A percentile compares a stretch with the other conserved stretches of the same genome.
Evolutionary conservation across 1,140 invertebrate genomes (phyloP).

Genomic region (Diachasma alloeum): DNA sequence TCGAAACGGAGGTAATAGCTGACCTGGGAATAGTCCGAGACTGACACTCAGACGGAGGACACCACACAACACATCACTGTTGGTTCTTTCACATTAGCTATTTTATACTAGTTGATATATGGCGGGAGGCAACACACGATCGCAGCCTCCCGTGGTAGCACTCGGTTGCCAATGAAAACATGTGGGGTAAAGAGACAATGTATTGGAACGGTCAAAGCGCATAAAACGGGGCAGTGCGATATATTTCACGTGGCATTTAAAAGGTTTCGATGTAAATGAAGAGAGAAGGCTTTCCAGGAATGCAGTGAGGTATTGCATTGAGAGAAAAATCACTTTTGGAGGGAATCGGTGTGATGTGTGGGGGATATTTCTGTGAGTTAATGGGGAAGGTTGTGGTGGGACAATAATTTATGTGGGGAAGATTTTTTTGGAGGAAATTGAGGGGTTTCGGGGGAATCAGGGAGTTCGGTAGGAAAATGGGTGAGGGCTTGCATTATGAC

Average conservation of each 20-base stretch:
- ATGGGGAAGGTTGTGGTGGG: too few species aligned
- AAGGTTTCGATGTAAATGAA: neutral
- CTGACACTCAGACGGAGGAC: slow-evolving; percentile 19
- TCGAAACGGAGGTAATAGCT: slow-evolving; percentile 48
- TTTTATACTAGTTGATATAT: neutral
- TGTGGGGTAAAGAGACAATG: neutral
- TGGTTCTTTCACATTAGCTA: neutral
- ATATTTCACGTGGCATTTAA: neutral
- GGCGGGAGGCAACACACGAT: neutral
- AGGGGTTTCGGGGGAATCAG: too few species aligned
- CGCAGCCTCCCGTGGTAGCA: neutral
- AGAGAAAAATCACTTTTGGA: too few species aligned
- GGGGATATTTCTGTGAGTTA: too few species aligned
- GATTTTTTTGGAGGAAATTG: too few species aligned
- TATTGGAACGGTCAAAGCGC: neutral
- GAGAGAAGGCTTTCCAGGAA: neutral
- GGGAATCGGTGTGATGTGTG: too few species aligned
- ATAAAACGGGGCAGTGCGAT: neutral
- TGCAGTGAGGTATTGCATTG: neutral
- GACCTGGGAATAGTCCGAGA: slow-evolving; percentile 36
- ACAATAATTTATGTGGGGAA: too few species aligned
- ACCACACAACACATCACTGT: neutral
- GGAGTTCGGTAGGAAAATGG: too few species aligned
- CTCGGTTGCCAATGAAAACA: neutral
- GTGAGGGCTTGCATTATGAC: too few species aligned